Base-by-base conservation (phyloP, 2,888 invertebrate genomes). In the Phragmatobia fuliginosa region DNA sequence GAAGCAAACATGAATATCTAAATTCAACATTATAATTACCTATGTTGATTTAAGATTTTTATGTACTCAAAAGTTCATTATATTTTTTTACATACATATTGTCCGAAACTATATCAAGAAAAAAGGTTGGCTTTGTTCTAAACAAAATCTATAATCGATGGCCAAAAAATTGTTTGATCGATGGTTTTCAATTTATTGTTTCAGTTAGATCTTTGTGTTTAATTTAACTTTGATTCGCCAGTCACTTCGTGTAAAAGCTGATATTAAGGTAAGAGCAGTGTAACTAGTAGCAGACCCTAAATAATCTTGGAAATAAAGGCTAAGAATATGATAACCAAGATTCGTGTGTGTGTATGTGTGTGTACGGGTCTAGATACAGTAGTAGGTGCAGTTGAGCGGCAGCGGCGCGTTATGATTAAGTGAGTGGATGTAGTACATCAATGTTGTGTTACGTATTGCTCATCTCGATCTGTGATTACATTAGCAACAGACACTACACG, bases 371-470 rank as follows among this genome's bases (percentile, higher is more conserved):
- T 33, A 64, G 32, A 25, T 68, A 33, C n/a, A 49, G 56, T 28
- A 6, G n/a, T 21, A 68, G 31, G 33, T 33, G 7, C 5, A 14
- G 38, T 14, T 0, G 14, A 67, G 56, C 45, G 58, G 7, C 32
- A 67, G 59, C 45, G 58, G 52, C 32, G 61, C 71, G 73, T 72
- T 79, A 82, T 85, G 82, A 87, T 83, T 79, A 82, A 78, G 79
- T 71, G 77, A 70, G 68, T 72, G 74, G 70, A 77, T 79, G 74
- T 79, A 72, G 83, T 88, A 87, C 85, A 88, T 88, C 88, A 86
- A 84, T 82, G 88, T 87, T 85, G 84, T 84, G 82, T 83, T 79
- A 75, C 75, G 76, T 80, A 82, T 79, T 77, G 81, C 83, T 85
- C 85, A 81, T 83, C 83, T 82, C 77, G 80, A 79, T 80, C 77